A percentile compares a stretch with the other conserved stretches of the same genome.
Conservation (phyloP, 2,888 invertebrate species). For the Colletes collaris region DNA sequence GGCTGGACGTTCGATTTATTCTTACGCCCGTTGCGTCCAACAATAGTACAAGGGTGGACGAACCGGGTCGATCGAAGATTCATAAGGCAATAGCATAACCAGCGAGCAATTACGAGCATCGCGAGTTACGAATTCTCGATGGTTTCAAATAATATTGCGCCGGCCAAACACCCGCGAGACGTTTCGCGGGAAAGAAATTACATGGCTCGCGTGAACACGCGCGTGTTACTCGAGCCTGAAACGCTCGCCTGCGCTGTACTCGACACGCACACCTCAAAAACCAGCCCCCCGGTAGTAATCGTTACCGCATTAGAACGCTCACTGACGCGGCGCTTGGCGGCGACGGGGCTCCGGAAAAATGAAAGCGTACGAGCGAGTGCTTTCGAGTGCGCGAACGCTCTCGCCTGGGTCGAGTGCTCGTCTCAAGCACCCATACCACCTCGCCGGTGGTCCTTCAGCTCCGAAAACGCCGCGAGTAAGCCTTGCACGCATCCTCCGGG, state of each 20-base stretch:
- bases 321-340: slow-evolving; percentile 47
- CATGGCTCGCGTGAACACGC: slow-evolving; percentile 15
- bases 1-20: slow-evolving; percentile 14
- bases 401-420: slow-evolving; percentile 61
- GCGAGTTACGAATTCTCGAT: neutral
- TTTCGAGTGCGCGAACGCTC: slow-evolving; percentile 62
- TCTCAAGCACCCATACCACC: slow-evolving; percentile 60
- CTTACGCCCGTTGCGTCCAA: slow-evolving; percentile 9
- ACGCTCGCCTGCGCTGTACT: slow-evolving; percentile 5
- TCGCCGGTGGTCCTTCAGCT: slow-evolving; percentile 48
- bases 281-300: slow-evolving; percentile 53
- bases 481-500: neutral
- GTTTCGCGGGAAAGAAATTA: slow-evolving; percentile 27
- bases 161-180: neutral
- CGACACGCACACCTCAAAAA: slow-evolving; percentile 38
- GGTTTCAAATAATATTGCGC: neutral
- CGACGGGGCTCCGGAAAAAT: slow-evolving; percentile 46
- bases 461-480: slow-evolving; percentile 37
- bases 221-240: neutral
- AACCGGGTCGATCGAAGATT: slow-evolving; percentile 21
- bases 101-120: neutral
- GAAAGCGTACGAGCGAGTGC: slow-evolving; percentile 64
- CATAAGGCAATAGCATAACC: slow-evolving; percentile 11
- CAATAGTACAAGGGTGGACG: slow-evolving; percentile 7
- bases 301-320: slow-evolving; percentile 66